Conservation (phyloP, 1,140 invertebrate species). For the Hypothenemus hampei region DNA sequence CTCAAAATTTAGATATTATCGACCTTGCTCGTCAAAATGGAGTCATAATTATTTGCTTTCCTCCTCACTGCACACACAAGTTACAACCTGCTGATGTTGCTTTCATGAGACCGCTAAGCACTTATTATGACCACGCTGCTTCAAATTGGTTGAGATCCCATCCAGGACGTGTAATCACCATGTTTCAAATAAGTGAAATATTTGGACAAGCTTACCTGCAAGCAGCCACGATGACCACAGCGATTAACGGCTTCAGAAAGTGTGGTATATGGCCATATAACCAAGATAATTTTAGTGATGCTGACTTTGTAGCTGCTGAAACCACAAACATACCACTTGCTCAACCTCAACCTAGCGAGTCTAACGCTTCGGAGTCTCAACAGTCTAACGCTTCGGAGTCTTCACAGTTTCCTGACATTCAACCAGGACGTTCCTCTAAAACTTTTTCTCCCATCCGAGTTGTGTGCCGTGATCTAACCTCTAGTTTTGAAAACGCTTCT, state of each 20-base stretch:
- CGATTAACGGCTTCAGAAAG: conserved; percentile 43
- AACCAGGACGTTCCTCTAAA: no score
- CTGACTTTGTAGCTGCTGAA: conserved; percentile 40
- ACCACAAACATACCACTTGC: conserved; percentile 31
- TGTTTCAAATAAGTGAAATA: no score
- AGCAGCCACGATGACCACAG: conserved; percentile 42
- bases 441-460: no score
- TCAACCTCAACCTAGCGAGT: no score
- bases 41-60: conserved; percentile 37
- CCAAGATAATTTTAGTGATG: conserved; percentile 40
- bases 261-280: conserved; percentile 44
- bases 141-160: no score
- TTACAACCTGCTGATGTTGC: conserved; percentile 42
- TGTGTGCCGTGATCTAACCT: no score
- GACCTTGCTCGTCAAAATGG: conserved; percentile 34
- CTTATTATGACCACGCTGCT: conserved; percentile 34
- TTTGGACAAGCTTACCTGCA: conserved; percentile 40
- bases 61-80: conserved; percentile 41
- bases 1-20: conserved; percentile 38
- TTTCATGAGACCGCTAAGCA: conserved; percentile 41
- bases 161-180: no score
- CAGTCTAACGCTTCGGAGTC: no score
- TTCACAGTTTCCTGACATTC: no score
- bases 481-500: no score
- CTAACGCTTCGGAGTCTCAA: no score